Evolutionary conservation across 1,140 invertebrate genomes (phyloP), one percentile per base, ranked within the genome.

Genomic region (Drosophila orena): DNA sequence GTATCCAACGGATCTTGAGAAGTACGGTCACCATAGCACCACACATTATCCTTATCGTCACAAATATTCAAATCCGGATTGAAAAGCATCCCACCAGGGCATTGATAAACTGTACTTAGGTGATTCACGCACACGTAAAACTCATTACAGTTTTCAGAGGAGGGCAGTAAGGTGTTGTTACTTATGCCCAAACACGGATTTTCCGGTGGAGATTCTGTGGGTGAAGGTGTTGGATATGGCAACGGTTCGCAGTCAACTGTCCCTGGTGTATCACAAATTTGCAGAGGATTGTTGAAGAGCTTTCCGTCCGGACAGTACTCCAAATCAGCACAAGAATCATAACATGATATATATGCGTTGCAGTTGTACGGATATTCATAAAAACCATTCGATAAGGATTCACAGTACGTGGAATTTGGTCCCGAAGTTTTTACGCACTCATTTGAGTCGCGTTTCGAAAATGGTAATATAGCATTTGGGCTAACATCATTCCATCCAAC

Each of bases 201-300:
- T 8, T 14, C 10, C 11, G 14, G 6, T 1, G 54, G 34, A 0
- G 30, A 2, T 38, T 50, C 55, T 2, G 54, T 57, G 17, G 56
- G 6, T 8, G 46, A 12, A 24, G 57, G 30, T 3, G 12, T 60
- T 44, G 47, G 47, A 50, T 69, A 42, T 6, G 60, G 50, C 35
- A 61, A n/a, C 2, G 46, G 54, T 8, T 10, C 35, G 24, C 79
- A 81, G 0, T 71, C 24, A 3, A 86, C 83, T 2, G 76, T 55
- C 27, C 88, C 84, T 2, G 84, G 76, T 3, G 72, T 85, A 20
- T 90, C 86, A 22, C 84, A 90, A 12, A 90, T 72, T 2, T 50
- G 60, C 1, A 81, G 24, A 12, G 15, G 14, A 30, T 30, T 12
- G 42, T 89, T 89, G 27, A 72, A 90, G 0, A 85, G 54, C 27